phyloP scores from a whole-genome alignment of 2,888 invertebrate genomes.

The Dromius quadrimaculatus region DNA sequence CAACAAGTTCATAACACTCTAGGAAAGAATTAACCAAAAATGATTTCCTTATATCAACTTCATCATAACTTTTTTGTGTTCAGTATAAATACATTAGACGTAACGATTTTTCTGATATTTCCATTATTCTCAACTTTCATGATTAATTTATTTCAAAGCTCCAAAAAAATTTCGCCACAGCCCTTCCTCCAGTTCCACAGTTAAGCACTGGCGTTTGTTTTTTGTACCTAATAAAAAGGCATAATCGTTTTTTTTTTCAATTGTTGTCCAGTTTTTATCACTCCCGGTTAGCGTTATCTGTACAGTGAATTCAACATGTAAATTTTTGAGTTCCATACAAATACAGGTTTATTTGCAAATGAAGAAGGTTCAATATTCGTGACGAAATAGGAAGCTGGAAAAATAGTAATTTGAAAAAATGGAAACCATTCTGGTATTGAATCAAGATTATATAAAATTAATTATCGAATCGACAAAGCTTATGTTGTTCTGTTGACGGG shows the following conservation, averaged over 20 bases:
- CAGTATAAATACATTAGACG: neutral
- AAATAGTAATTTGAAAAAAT: no score
- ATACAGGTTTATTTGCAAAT: neutral
- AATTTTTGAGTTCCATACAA: neutral
- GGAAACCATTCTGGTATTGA: no score
- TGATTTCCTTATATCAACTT: no score
- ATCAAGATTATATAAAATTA: no score
- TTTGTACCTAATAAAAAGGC: constrained; percentile 12
- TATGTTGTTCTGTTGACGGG: no score
- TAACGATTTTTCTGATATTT: constrained; percentile 32
- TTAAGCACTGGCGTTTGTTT: constrained; percentile 32
- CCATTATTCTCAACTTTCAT: constrained; percentile 34
- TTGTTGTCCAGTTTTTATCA: constrained; percentile 12
- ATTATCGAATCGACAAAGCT: no score
- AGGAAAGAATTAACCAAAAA: no score
- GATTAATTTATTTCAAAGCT: constrained; percentile 36
- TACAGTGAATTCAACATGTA: neutral
- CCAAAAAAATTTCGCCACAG: constrained; percentile 24
- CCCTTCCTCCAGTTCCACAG: neutral
- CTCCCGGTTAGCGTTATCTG: neutral
- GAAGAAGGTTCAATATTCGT: neutral
- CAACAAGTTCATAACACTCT: no score
- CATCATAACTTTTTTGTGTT: neutral
- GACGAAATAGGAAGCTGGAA: no score
- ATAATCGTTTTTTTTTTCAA: constrained; percentile 30